phyloP scores from a whole-genome alignment of 2,888 invertebrate genomes.

The Agrotis puta region DNA sequence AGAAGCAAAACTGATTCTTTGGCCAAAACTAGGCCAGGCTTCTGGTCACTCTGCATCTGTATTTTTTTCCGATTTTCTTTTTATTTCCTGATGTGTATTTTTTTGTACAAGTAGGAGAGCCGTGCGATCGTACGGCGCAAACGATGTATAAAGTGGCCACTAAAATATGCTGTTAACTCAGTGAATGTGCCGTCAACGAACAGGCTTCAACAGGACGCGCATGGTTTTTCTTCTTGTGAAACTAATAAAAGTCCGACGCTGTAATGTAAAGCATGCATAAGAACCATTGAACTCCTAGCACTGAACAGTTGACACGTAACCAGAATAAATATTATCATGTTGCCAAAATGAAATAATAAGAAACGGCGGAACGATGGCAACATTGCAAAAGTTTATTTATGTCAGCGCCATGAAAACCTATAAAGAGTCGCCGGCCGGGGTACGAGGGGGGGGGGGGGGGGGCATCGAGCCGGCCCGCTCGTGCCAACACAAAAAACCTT shows the following conservation, averaged over 20 bases:
- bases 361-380: constrained; percentile 24
- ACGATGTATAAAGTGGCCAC: constrained; percentile 30
- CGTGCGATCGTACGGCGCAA: too few species aligned
- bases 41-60: too few species aligned
- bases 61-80: too few species aligned
- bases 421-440: constrained; percentile 27
- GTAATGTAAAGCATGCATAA: constrained; percentile 2
- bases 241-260: not conserved
- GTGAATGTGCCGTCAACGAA: not conserved
- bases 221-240: not conserved
- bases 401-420: constrained; percentile 54
- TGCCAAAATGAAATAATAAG: constrained; percentile 48
- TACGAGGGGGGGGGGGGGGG: not conserved
- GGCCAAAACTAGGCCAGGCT: too few species aligned
- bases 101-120: too few species aligned
- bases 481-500: constrained; percentile 66
- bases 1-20: too few species aligned
- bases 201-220: too few species aligned
- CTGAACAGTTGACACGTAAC: not conserved
- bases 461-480: constrained; percentile 13
- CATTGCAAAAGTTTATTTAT: constrained; percentile 54
- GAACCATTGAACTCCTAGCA: not conserved
- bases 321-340: constrained; percentile 18
- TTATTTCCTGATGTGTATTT: too few species aligned
- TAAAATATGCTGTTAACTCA: constrained; percentile 32